A percentile compares a stretch with the other conserved stretches of the same genome.
phyloP scores from a whole-genome alignment of 1,140 invertebrate genomes.

The Elysia chlorotica region DNA sequence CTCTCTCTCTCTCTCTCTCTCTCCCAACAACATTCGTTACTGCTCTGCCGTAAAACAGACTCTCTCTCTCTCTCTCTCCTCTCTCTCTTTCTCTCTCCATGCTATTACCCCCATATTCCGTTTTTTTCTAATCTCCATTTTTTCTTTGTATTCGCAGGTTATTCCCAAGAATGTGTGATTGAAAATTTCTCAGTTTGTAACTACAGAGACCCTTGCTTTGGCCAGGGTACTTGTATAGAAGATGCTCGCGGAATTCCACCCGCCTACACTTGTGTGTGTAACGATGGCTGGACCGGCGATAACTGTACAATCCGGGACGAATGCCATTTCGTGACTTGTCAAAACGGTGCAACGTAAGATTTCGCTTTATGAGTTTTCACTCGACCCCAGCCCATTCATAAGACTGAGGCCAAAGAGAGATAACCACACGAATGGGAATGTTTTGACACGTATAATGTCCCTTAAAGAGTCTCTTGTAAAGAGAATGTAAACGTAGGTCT shows the following conservation, averaged over 20 bases:
- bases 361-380: too few relatives aligned
- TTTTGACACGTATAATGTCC: too few relatives aligned
- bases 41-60: not conserved
- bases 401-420: too few relatives aligned
- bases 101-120: not conserved
- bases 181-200: not conserved
- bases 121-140: not conserved
- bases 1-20: not conserved
- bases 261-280: conserved; percentile 1
- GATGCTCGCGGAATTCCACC: not conserved
- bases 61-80: not conserved
- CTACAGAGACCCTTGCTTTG: not conserved
- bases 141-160: conserved; percentile 22
- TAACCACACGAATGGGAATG: too few relatives aligned
- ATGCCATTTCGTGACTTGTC: not conserved
- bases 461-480: too few relatives aligned
- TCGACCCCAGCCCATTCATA: too few relatives aligned
- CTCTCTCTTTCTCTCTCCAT: not conserved
- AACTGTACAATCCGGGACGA: not conserved
- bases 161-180: conserved; percentile 28
- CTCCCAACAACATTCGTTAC: not conserved
- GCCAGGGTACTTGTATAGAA: not conserved
- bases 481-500: too few relatives aligned
- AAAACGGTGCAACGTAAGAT: not conserved
- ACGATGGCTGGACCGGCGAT: not conserved